Evolutionary conservation across 2,113 vertebrate genomes (phyloP).

Genomic region (Xyrauchen texanus): DNA sequence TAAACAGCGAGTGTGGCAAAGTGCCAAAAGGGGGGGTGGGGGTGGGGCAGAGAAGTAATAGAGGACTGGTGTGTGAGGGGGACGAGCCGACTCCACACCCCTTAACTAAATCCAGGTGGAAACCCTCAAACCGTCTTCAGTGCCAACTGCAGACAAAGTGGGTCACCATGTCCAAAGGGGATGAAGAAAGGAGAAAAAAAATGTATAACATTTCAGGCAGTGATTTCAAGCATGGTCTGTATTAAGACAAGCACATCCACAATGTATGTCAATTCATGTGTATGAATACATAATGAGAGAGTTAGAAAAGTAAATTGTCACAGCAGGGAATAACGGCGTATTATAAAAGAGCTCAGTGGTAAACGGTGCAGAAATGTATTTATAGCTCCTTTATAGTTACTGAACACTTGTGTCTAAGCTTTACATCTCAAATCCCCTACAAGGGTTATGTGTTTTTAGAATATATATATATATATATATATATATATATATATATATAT

Average conservation of each 20-base stretch:
- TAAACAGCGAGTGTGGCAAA: constrained; percentile 54
- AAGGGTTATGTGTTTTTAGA: constrained; percentile 72
- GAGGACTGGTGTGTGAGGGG: constrained; percentile 46
- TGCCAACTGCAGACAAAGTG: constrained; percentile 61
- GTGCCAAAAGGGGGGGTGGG: constrained; percentile 30
- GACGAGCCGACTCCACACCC: constrained; percentile 49
- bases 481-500: no score
- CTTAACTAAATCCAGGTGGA: constrained; percentile 69
- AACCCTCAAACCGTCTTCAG: constrained; percentile 47
- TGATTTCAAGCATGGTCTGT: constrained; percentile 12
- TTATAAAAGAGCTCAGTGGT: constrained; percentile 16
- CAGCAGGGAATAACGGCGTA: constrained; percentile 2
- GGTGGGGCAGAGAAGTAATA: constrained; percentile 27
- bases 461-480: not conserved
- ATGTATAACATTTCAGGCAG: constrained; percentile 27
- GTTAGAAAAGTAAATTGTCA: not conserved
- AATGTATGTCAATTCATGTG: constrained; percentile 29
- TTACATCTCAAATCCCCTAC: constrained; percentile 75
- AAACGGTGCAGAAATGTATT: not conserved
- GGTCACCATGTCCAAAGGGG: constrained; percentile 58
- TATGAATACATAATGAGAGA: constrained; percentile 28
- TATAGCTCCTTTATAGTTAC: not conserved
- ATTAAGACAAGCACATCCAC: constrained; percentile 30
- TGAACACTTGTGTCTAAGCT: constrained; percentile 62
- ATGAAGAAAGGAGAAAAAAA: constrained; percentile 28